phyloP scores from a whole-genome alignment of 23 tunicate genomes.

The Botrylloides violaceus region DNA sequence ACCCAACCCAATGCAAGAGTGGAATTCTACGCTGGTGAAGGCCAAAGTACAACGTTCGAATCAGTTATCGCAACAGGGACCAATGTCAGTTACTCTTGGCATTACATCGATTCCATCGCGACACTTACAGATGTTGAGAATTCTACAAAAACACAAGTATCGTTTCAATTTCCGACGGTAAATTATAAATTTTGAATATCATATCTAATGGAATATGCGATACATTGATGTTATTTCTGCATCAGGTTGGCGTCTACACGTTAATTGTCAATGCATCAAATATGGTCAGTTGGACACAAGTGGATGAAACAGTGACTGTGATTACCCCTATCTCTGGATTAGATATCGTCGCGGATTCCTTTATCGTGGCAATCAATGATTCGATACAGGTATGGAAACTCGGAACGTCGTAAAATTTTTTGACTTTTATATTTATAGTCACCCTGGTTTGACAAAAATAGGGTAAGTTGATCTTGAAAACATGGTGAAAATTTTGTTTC shows the following conservation, averaged over 20 bases:
- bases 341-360: slow-evolving; percentile 15
- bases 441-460: not conserved
- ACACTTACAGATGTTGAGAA: slow-evolving; percentile 20
- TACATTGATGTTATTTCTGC: not conserved
- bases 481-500: not conserved
- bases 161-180: slow-evolving; percentile 52
- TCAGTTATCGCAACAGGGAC: slow-evolving; percentile 42
- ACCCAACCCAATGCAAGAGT: slow-evolving; percentile 35
- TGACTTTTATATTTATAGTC: not conserved
- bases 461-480: not conserved
- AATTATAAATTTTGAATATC: not conserved
- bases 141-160: not conserved
- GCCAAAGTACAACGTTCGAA: slow-evolving; percentile 21
- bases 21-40: slow-evolving; percentile 47
- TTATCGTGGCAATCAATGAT: slow-evolving; percentile 12
- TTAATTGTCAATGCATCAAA: slow-evolving; percentile 44
- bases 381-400: not conserved
- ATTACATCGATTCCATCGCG: slow-evolving; percentile 21
- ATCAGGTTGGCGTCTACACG: slow-evolving; percentile 34
- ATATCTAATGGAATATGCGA: too few species aligned
- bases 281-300: slow-evolving; percentile 28
- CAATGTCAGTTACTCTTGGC: slow-evolving; percentile 57
- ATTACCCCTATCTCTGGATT: slow-evolving; percentile 23
- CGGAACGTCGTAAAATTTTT: not conserved
- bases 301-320: slow-evolving; percentile 26